A percentile compares a stretch with the other conserved stretches of the same genome.
phyloP scores from a whole-genome alignment of 2,888 invertebrate species.

The Syrphus vitripennis region DNA sequence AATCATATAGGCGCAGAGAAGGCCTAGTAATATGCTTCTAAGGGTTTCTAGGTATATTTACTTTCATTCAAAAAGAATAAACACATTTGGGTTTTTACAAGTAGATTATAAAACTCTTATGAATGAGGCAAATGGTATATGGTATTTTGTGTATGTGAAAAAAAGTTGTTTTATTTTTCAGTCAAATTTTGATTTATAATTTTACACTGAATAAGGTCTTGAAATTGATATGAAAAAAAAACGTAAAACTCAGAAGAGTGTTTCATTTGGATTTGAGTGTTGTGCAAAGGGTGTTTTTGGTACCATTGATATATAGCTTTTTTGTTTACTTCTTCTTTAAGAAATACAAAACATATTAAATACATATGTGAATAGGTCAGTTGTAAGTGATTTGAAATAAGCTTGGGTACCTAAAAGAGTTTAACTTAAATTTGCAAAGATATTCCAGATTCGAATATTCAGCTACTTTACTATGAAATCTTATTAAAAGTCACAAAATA shows the following conservation, averaged over 20 bases:
- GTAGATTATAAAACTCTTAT: too few relatives aligned
- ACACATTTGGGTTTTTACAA: constrained; percentile 5
- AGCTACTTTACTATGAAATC: too few relatives aligned
- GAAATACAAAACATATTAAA: too few relatives aligned
- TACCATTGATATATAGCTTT: too few relatives aligned
- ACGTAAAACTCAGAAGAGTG: too few relatives aligned
- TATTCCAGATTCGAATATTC: too few relatives aligned
- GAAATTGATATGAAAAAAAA: background rate
- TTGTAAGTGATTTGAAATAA: too few relatives aligned
- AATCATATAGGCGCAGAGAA: background rate
- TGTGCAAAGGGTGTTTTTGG: constrained; percentile 7
- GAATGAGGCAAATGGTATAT: background rate
- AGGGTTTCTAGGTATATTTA: background rate
- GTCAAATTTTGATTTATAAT: constrained; percentile 40
- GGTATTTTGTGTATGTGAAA: background rate
- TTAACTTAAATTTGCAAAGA: too few relatives aligned
- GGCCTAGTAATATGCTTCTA: background rate
- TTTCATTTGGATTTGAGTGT: background rate
- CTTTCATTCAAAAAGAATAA: background rate
- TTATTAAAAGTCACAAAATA: too few relatives aligned
- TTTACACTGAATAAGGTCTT: constrained; percentile 1
- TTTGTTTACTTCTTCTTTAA: too few relatives aligned
- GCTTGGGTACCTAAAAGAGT: too few relatives aligned
- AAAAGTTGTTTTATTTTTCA: constrained; percentile 25
- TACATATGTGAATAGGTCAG: too few relatives aligned